Evolutionary conservation across 2,888 invertebrate species (phyloP).

Genomic region (Heteromurus nitidus): DNA sequence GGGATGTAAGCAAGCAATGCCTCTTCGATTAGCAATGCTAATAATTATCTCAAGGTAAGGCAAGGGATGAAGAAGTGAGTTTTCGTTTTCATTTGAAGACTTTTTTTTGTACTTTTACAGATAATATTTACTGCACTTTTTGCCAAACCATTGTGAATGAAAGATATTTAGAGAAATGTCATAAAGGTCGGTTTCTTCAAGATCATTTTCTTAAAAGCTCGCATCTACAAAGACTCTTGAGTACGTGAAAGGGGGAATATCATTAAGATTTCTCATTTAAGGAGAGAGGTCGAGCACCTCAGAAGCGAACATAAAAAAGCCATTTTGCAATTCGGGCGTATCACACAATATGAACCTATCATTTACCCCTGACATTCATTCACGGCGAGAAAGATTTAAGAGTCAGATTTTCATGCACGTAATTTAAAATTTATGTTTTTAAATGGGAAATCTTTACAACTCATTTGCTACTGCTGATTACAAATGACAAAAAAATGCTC

Average conservation of each 20-base stretch:
- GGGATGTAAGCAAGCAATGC: not conserved
- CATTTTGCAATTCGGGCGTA: not conserved
- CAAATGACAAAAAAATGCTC: not conserved
- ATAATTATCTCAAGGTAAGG: not conserved
- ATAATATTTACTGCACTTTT: slow-evolving; percentile 4
- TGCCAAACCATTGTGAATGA: no score
- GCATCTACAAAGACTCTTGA: not conserved
- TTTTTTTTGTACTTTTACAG: slow-evolving; percentile 10
- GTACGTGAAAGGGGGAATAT: slow-evolving; percentile 15
- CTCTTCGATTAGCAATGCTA: slow-evolving; percentile 38
- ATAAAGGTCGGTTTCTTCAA: slow-evolving; percentile 18
- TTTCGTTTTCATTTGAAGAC: slow-evolving; percentile 26
- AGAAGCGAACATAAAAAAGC: not conserved
- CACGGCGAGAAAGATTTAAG: not conserved
- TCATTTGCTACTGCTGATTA: not conserved
- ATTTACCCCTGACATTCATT: slow-evolving; percentile 42
- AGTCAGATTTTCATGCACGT: not conserved
- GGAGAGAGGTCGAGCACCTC: not conserved
- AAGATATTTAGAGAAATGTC: slow-evolving; percentile 15
- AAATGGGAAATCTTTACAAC: not conserved
- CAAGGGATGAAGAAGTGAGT: not conserved
- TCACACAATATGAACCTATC: slow-evolving; percentile 14
- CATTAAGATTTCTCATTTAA: slow-evolving; percentile 39
- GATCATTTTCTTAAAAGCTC: slow-evolving; percentile 20
- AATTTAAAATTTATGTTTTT: not conserved